Conservation (phyloP, 2,113 vertebrate genomes). For the Tenrec ecaudatus region DNA sequence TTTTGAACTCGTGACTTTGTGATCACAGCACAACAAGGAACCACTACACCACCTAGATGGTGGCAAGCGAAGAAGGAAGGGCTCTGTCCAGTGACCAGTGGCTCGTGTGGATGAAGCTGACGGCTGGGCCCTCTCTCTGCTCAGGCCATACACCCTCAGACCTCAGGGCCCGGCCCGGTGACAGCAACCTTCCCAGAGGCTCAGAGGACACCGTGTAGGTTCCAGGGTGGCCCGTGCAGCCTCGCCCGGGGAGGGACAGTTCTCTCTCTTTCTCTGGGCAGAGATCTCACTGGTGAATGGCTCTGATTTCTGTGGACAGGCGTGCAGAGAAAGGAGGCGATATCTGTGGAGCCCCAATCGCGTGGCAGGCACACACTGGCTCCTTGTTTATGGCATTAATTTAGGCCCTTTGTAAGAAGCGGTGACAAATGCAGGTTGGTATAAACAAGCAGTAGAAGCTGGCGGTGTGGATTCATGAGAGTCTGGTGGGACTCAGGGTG, state of each 20-base stretch:
- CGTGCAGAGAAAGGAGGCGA: not conserved
- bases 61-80: too few relatives aligned
- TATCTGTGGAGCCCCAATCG: fast-evolving
- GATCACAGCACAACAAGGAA: too few relatives aligned
- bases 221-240: too few relatives aligned
- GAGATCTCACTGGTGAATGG: fast-evolving
- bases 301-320: not conserved
- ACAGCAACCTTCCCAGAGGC: not conserved
- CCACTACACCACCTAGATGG: not conserved
- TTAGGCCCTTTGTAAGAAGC: not conserved
- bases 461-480: fast-evolving
- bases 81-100: not conserved
- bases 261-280: too few relatives aligned
- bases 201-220: fast-evolving
- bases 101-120: fast-evolving
- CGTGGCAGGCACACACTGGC: too few relatives aligned
- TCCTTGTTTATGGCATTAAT: fast-evolving
- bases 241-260: too few relatives aligned
- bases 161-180: fast-evolving
- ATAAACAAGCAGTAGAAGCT: fast-evolving
- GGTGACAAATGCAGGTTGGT: not conserved
- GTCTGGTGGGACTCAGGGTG: fast-evolving
- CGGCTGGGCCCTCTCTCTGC: fast-evolving
- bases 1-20: too few relatives aligned
- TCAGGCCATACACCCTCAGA: fast-evolving